Conservation (phyloP, 2,113 vertebrate genomes). For the Crypturellus undulatus region DNA sequence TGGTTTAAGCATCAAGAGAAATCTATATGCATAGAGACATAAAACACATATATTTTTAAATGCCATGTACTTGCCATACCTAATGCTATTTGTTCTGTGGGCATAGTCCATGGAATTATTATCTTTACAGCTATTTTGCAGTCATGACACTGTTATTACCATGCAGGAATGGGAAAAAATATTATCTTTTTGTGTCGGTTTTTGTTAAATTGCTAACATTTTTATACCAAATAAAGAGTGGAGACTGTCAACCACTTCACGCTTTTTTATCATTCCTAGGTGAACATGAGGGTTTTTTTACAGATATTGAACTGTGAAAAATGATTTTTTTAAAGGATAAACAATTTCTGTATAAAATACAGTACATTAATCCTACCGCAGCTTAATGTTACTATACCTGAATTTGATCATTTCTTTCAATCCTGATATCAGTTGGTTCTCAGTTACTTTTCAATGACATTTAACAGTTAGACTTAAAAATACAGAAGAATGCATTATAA, state of each 20-base stretch:
- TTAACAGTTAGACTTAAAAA: conserved; percentile 85
- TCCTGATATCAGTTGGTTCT: conserved; percentile 60
- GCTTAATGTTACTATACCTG: conserved; percentile 17
- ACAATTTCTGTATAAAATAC: conserved; percentile 70
- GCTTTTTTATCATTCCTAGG: background rate
- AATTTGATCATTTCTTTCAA: conserved; percentile 68
- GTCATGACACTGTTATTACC: conserved; percentile 19
- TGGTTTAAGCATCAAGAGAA: background rate
- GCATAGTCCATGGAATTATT: conserved; percentile 55
- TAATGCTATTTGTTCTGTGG: conserved; percentile 5
- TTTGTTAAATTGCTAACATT: conserved; percentile 52
- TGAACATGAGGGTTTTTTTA: background rate
- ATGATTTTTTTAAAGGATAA: conserved; percentile 72
- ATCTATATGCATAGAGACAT: background rate
- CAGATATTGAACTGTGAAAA: conserved; percentile 51
- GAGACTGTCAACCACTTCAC: conserved; percentile 2
- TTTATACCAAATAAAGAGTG: conserved; percentile 48
- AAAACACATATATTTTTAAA: conserved; percentile 28
- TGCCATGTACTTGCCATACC: background rate
- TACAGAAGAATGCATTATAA: conserved; percentile 83
- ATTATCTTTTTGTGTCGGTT: conserved; percentile 39
- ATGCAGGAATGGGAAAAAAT: conserved; percentile 24
- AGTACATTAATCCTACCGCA: conserved; percentile 56
- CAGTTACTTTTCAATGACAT: conserved; percentile 81
- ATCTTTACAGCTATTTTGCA: conserved; percentile 28